Base-by-base conservation (phyloP, 2,888 invertebrate species). In the Sphaeridia pumilis region DNA sequence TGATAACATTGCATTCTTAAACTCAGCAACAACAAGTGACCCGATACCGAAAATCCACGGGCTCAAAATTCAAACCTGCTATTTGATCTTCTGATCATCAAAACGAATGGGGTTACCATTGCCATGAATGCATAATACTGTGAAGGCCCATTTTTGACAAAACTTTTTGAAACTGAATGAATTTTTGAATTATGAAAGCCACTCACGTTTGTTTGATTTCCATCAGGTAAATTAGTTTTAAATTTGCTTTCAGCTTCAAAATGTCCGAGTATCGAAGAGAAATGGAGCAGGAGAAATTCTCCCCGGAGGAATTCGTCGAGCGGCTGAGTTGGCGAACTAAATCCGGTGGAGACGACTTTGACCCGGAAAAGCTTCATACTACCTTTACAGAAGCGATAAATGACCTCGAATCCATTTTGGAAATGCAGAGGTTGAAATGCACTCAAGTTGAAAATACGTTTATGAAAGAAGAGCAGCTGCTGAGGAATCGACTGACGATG, bases 231-330 rank as follows among this genome's bases (percentile, higher is more conserved):
- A 31, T 31, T 31, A 10, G 7, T 10, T 7, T 31, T 31, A 27
- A 24, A 17, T 24, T 7, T 26, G n/a, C 27, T 21, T 17, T 2
- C 27, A 10, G 14, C 41, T 7, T 44, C 27, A 55, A 17, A 43
- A 61, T 61, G 60, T 44, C 57, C 20, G 61, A 64, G 41, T 64
- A 60, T 26, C 54, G 64, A 27, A 36, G 62, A 38, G 63, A 63
- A 58, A 65, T 59, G 60, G 71, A 72, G 52, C 66, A 97, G 90
- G 94, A 94, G 69, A 90, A 94, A 0, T 97, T 95, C 70, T 90
- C 94, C 74, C 84, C 93, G 12, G 89, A 92, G 67, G 95, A 95
- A 70, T 97, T 97, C 75, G 93, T 98, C 1, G 97, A 98, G 70
- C 78, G 94, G 51, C 76, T 97, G 67, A 95, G 95, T 35, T 90